Evolutionary conservation across 2,113 vertebrate species (phyloP).

Genomic region (Pachycephala philippinensis): DNA sequence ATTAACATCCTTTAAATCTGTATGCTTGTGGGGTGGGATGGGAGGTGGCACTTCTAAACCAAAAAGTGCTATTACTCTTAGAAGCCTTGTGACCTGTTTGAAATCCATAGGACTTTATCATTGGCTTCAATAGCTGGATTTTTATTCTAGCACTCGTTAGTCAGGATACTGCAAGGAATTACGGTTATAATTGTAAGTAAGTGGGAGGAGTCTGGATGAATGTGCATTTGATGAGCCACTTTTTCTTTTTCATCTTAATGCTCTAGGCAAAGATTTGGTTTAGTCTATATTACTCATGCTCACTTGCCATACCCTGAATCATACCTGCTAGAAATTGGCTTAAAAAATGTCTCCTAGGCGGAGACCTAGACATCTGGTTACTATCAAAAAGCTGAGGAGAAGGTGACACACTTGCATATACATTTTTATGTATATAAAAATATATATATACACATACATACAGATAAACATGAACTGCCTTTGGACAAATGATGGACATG

Average conservation of each 20-base stretch:
- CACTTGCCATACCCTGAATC: neutral
- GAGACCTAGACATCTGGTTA: neutral
- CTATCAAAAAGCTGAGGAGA: neutral
- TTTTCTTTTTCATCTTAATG: neutral
- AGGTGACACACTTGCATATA: neutral
- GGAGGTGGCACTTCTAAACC: neutral
- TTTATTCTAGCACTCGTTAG: neutral
- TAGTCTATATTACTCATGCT: neutral
- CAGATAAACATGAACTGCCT: neutral
- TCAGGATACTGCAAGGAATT: neutral
- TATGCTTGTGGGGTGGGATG: neutral
- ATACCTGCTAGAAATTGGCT: neutral
- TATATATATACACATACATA: neutral
- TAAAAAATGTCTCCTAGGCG: neutral
- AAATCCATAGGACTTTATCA: neutral
- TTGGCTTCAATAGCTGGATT: neutral
- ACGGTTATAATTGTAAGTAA: neutral
- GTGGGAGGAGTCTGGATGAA: neutral
- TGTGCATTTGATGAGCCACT: neutral
- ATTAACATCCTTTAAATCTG: neutral
- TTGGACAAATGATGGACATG: neutral
- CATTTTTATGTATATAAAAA: no score
- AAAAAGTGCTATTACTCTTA: neutral
- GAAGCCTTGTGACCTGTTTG: neutral
- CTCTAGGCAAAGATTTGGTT: neutral